Evolutionary conservation across 64 coral and sea anemone genomes (phyloP).

Genomic region (Dendrophyllia cribrosa): DNA sequence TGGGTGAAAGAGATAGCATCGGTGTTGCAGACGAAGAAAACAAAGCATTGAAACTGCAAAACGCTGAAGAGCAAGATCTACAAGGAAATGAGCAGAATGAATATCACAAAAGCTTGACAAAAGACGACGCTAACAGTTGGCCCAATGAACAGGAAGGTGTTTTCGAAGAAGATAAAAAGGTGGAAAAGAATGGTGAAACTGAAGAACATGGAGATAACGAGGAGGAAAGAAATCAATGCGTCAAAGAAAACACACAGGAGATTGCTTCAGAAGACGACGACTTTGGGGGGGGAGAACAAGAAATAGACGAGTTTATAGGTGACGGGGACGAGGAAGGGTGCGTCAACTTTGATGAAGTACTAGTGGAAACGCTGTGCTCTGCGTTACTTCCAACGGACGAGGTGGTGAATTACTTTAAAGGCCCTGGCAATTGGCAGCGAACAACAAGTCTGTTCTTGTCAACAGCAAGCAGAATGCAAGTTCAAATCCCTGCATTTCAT

Average conservation of each 20-base stretch:
- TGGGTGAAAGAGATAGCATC: no score
- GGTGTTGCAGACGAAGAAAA: not conserved
- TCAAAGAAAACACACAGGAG: not conserved
- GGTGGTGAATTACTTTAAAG: conserved; percentile 12
- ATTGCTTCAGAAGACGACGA: not conserved
- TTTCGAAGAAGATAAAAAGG: not conserved
- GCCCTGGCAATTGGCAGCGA: conserved; percentile 45
- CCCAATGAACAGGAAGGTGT: not conserved
- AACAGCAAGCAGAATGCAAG: conserved; percentile 51
- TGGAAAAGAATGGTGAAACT: not conserved
- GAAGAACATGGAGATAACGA: not conserved
- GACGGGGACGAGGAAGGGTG: not conserved
- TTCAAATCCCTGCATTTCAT: conserved; percentile 56
- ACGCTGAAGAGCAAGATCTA: not conserved
- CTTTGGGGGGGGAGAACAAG: not conserved
- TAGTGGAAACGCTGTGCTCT: conserved; percentile 46
- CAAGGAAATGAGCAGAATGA: not conserved
- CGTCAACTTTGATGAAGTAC: conserved; percentile 32
- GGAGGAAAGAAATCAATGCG: not conserved
- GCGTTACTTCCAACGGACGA: conserved; percentile 75
- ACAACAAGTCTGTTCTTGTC: conserved; percentile 64
- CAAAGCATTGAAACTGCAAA: not conserved
- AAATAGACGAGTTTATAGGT: not conserved
- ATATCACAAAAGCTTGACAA: not conserved
- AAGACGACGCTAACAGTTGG: not conserved